Evolutionary conservation across 2,113 vertebrate species (phyloP).

Genomic region (Phyllopteryx taeniolatus): DNA sequence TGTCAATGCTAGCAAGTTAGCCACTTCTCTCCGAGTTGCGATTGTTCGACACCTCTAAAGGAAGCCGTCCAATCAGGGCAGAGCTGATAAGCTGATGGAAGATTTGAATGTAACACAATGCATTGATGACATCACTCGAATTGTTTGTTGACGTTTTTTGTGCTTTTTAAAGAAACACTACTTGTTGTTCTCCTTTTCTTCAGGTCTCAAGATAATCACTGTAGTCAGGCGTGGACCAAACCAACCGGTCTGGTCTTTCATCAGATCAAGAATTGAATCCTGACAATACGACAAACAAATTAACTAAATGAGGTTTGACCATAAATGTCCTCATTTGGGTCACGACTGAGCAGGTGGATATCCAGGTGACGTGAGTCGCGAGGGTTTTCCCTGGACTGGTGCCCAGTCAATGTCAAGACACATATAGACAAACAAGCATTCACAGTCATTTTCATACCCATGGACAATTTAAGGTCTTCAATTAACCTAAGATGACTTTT

Average conservation of each 20-base stretch:
- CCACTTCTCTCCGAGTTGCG: background rate
- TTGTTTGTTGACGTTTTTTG: background rate
- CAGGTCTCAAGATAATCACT: too few relatives aligned
- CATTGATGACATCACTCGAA: background rate
- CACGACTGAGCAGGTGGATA: background rate
- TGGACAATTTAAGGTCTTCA: too few relatives aligned
- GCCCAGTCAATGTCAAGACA: too few relatives aligned
- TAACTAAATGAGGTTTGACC: background rate
- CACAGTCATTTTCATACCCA: too few relatives aligned
- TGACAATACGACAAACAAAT: background rate
- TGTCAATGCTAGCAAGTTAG: conserved; percentile 3
- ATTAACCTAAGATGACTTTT: too few relatives aligned
- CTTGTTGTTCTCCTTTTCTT: background rate
- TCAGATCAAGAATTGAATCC: background rate
- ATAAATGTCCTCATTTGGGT: background rate
- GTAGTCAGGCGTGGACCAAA: background rate
- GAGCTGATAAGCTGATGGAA: background rate
- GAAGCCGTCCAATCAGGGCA: background rate
- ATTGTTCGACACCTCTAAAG: background rate
- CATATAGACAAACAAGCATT: too few relatives aligned
- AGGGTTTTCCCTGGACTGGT: background rate
- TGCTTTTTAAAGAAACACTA: background rate
- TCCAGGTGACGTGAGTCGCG: background rate
- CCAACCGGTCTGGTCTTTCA: background rate
- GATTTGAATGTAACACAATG: background rate